Base-by-base conservation (phyloP, 1,140 invertebrate genomes). In the Cecropterus lyciades region DNA sequence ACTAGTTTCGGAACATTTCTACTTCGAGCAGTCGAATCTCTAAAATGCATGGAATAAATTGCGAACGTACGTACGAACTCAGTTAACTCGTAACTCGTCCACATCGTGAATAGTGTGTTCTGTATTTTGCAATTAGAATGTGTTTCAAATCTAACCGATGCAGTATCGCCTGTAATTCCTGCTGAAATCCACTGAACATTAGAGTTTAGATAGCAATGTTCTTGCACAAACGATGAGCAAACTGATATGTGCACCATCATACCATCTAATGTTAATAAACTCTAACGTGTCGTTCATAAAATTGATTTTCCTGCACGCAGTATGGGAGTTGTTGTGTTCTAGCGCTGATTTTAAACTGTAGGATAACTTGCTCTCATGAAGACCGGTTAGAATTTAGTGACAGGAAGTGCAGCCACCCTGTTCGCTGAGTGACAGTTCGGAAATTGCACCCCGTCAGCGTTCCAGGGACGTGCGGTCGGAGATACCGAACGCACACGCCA, bases 361-460 rank as follows among this genome's bases (percentile, higher is more conserved):
- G 17, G 16, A 49, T 49, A 49, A 49, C 17, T 20, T 49, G 20
- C 27, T 52, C 30, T 17, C 37, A n/a, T 43, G 17, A 37, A 17
- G 24, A 49, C 37, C 42, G 42, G 45, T 60, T 15, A 51, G 51
- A 53, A 52, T 67, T 59, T 59, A 40, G 55, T 43, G 48, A 51
- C 45, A 62, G 65, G 68, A 67, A 69, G 72, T 71, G 65, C 65
- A 64, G 14, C 24, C 13, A 46, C 57, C 49, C 53, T 37, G 46
- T 59, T 17, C 45, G 55, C 51, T 53, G 56, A 67, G 45, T 78
- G 78, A 74, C 79, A 73, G 66, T 69, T 75, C 70, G 76, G 79
- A 81, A 81, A 81, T 81, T 79, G 71, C 73, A 65, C 68, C 48
- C 67, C 48, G 65, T 65, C 70, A 65, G 46, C 64, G 20, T 53